Conservation (phyloP, 2,113 vertebrate species). For the Epinephelus fuscoguttatus region DNA sequence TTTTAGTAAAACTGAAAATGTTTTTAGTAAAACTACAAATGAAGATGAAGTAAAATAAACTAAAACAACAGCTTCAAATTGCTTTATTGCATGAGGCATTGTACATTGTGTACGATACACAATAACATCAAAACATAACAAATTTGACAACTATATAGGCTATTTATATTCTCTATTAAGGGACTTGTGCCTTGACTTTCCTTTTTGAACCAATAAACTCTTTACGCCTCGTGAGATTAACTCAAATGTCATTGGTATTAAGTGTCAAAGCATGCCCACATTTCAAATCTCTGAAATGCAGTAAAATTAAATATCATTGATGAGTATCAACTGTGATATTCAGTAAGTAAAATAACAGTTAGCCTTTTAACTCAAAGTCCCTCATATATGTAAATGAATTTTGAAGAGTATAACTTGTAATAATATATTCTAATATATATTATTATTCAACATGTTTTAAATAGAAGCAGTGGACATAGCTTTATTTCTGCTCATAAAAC, state of each 20-base stretch:
- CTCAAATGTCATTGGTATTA: constrained; percentile 59
- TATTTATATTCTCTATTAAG: constrained; percentile 11
- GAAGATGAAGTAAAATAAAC: neutral
- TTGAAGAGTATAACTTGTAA: neutral
- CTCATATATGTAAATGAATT: neutral
- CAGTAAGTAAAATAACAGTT: neutral
- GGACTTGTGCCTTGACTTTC: neutral
- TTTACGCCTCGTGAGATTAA: constrained; percentile 32
- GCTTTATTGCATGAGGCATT: neutral
- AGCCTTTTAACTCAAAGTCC: neutral
- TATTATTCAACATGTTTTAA: constrained; percentile 18
- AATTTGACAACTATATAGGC: neutral
- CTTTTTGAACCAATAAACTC: constrained; percentile 35
- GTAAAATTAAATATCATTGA: neutral
- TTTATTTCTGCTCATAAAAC: constrained; percentile 25
- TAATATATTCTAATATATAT: neutral
- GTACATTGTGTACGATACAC: neutral
- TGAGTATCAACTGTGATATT: neutral
- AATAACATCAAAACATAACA: neutral
- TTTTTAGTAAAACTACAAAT: neutral
- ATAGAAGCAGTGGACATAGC: constrained; percentile 9
- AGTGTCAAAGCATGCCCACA: constrained; percentile 31
- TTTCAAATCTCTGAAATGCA: constrained; percentile 42
- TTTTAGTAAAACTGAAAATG: no score
- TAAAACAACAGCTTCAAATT: neutral